A percentile compares a stretch with the other conserved stretches of the same genome.
Evolutionary conservation across 2,888 invertebrate genomes (phyloP).

Genomic region (Amphipyra tragopoginis): DNA sequence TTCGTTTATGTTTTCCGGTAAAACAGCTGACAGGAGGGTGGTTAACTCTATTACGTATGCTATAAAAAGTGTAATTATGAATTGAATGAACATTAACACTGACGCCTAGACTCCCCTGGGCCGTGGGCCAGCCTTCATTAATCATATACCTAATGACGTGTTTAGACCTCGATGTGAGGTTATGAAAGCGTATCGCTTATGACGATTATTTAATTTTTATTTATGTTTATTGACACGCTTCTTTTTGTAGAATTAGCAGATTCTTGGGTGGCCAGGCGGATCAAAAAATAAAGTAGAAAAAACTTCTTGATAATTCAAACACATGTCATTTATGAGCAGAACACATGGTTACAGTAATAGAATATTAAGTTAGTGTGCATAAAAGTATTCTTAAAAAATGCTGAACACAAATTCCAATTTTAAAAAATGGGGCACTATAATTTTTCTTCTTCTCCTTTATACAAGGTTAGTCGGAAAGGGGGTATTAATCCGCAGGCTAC

Average conservation of each 20-base stretch:
- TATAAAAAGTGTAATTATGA: conserved; percentile 74
- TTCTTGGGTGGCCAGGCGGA: conserved; percentile 19
- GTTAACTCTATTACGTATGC: conserved; percentile 61
- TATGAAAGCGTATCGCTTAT: conserved; percentile 60
- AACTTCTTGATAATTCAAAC: too few species aligned
- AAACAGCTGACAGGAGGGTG: conserved; percentile 59
- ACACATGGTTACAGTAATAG: too few species aligned
- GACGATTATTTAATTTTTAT: conserved; percentile 68
- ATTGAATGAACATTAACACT: conserved; percentile 78
- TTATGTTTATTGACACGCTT: conserved; percentile 42
- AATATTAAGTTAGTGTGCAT: too few species aligned
- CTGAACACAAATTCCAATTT: too few species aligned
- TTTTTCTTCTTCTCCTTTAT: too few species aligned
- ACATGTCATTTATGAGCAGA: too few species aligned
- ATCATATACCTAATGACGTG: conserved; percentile 79
- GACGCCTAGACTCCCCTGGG: conserved; percentile 78
- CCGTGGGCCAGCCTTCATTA: conserved; percentile 70
- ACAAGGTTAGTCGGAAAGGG: too few species aligned
- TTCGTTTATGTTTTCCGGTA: conserved; percentile 40
- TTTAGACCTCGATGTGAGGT: conserved; percentile 62
- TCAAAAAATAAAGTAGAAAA: neutral
- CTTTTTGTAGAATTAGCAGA: conserved; percentile 7
- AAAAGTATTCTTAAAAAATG: too few species aligned
- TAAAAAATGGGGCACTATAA: too few species aligned
- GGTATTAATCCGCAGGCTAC: too few species aligned